Evolutionary conservation across 2,797 vertebrate genomes (phyloP).

Genomic region (Helostoma temminkii): DNA sequence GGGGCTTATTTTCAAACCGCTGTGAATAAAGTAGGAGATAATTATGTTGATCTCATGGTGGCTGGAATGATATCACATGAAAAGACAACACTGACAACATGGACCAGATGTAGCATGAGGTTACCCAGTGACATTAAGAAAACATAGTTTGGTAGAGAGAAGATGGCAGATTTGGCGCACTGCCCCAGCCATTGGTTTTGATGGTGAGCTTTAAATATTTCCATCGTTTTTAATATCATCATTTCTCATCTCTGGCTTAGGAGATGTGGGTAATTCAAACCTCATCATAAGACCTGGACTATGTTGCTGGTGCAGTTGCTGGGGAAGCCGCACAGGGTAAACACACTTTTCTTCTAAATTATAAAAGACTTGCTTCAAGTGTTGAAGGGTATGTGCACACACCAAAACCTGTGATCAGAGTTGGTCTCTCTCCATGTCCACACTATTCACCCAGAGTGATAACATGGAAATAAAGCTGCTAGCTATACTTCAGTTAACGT

Average conservation of each 20-base stretch:
- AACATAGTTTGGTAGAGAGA: conserved; percentile 45
- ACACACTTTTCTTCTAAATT: conserved; percentile 47
- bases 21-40: conserved; percentile 63
- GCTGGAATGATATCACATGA: conserved; percentile 69
- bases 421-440: conserved; percentile 11
- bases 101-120: conserved; percentile 59
- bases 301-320: conserved; percentile 41
- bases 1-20: conserved; percentile 68
- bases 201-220: conserved; percentile 66
- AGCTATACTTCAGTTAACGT: not conserved
- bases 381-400: conserved; percentile 25
- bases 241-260: conserved; percentile 61
- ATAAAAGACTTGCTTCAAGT: conserved; percentile 30
- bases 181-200: conserved; percentile 51
- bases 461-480: conserved; percentile 17
- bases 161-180: conserved; percentile 60
- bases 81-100: conserved; percentile 70
- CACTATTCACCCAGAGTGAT: conserved; percentile 1
- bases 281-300: conserved; percentile 51
- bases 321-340: conserved; percentile 43
- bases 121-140: conserved; percentile 50
- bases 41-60: conserved; percentile 64
- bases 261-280: conserved; percentile 61
- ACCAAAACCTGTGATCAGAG: conserved; percentile 9
- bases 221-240: conserved; percentile 65